phyloP scores from a whole-genome alignment of 2,888 invertebrate genomes.

The Ophioninae sp. region DNA sequence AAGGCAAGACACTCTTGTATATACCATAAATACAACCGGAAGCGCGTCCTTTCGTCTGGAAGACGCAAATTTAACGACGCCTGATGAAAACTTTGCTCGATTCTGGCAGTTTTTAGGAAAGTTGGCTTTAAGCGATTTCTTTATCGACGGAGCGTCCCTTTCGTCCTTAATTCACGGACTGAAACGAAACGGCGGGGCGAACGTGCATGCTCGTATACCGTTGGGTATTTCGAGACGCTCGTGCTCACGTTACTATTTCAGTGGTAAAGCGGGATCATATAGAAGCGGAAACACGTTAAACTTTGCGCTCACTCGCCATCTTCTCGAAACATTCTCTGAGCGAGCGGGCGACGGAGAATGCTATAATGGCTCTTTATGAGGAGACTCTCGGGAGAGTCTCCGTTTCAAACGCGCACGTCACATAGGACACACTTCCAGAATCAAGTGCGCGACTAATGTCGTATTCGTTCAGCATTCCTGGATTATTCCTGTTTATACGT shows the following conservation, averaged over 20 bases:
- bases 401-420: neutral
- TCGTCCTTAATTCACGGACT: neutral
- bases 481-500: neutral
- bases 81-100: neutral
- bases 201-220: neutral
- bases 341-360: slow-evolving; percentile 8
- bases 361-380: slow-evolving; percentile 27
- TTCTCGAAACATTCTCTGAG: slow-evolving; percentile 11
- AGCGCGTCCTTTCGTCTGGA: too few relatives aligned
- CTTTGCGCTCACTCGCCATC: slow-evolving; percentile 8
- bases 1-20: neutral
- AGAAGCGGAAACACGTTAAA: slow-evolving; percentile 12
- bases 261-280: slow-evolving; percentile 32
- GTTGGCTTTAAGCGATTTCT: neutral
- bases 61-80: neutral
- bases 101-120: neutral
- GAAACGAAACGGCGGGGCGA: neutral
- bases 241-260: slow-evolving; percentile 47
- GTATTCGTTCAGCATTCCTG: slow-evolving; percentile 7
- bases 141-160: neutral
- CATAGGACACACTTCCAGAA: neutral
- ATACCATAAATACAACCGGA: neutral
- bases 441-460: slow-evolving; percentile 10
- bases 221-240: slow-evolving; percentile 36
- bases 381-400: slow-evolving; percentile 14